A percentile compares a stretch with the other conserved stretches of the same genome.
Evolutionary conservation across 92 coral and sea anemone species (phyloP).

Genomic region (Pocillopora meandrina): DNA sequence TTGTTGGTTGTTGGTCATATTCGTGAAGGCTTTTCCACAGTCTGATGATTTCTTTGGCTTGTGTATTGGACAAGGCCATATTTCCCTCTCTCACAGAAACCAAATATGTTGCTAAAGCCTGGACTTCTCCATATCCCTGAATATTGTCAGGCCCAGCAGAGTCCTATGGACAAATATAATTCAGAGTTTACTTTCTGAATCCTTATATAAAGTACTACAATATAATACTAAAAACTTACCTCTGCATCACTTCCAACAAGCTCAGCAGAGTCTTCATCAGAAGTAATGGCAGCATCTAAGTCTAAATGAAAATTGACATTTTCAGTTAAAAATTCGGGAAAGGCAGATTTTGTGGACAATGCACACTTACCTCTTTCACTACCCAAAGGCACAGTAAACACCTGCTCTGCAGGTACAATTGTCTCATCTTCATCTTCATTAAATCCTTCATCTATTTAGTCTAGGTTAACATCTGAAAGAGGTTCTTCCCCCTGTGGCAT

Average conservation of each 20-base stretch:
- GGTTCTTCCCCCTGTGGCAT: constrained; percentile 5
- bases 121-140: constrained; percentile 41
- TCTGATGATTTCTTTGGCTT: constrained; percentile 36
- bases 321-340: not conserved
- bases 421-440: constrained; percentile 46
- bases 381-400: constrained; percentile 14
- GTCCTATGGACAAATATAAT: not conserved
- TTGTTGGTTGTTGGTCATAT: constrained; percentile 43
- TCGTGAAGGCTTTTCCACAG: constrained; percentile 51
- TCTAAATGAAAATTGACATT: constrained; percentile 24
- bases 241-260: constrained; percentile 36
- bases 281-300: constrained; percentile 32
- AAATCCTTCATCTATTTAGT: constrained; percentile 61
- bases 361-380: constrained; percentile 1
- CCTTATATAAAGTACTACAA: too few relatives aligned
- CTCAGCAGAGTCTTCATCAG: constrained; percentile 27
- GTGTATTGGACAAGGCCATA: constrained; percentile 40
- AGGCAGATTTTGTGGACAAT: not conserved
- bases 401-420: constrained; percentile 35
- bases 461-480: constrained; percentile 44
- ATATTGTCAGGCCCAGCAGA: constrained; percentile 58
- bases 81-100: constrained; percentile 18
- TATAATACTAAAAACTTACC: not conserved
- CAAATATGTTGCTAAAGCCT: constrained; percentile 50
- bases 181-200: not conserved